Conservation (phyloP, 2,888 invertebrate species). For the Monochamus alternatus region DNA sequence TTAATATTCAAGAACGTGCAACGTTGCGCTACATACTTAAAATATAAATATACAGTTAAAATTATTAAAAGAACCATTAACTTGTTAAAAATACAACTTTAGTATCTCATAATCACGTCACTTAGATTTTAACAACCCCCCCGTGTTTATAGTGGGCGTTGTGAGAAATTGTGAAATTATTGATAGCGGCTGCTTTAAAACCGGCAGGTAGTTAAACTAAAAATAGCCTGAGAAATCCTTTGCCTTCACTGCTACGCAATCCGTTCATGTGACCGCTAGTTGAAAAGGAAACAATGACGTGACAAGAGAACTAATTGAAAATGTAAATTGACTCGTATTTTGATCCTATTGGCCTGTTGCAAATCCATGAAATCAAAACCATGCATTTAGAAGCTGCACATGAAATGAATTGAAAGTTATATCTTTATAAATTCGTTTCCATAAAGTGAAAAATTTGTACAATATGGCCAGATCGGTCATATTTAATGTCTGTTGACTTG, state of each 20-base stretch:
- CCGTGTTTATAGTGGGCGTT: not conserved
- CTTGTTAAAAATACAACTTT: not conserved
- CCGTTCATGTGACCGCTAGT: not conserved
- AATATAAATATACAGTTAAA: not conserved
- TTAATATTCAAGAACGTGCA: too few relatives aligned
- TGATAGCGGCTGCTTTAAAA: not conserved
- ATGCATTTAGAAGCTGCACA: too few relatives aligned
- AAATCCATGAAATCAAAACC: too few relatives aligned
- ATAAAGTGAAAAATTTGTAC: too few relatives aligned
- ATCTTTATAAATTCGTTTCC: too few relatives aligned
- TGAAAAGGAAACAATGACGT: not conserved
- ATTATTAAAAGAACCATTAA: not conserved
- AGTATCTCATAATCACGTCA: not conserved
- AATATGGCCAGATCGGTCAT: too few relatives aligned
- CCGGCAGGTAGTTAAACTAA: not conserved
- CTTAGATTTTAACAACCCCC: too few relatives aligned
- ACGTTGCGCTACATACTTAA: not conserved
- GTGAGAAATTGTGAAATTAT: not conserved
- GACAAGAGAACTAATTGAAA: not conserved
- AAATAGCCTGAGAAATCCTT: not conserved
- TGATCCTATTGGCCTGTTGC: too few relatives aligned
- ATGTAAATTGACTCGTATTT: too few relatives aligned
- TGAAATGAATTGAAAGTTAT: too few relatives aligned
- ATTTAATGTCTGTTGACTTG: too few relatives aligned
- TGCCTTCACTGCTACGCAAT: not conserved